phyloP scores from a whole-genome alignment of 2,888 invertebrate species.

The Holacanthella duospinosa region DNA sequence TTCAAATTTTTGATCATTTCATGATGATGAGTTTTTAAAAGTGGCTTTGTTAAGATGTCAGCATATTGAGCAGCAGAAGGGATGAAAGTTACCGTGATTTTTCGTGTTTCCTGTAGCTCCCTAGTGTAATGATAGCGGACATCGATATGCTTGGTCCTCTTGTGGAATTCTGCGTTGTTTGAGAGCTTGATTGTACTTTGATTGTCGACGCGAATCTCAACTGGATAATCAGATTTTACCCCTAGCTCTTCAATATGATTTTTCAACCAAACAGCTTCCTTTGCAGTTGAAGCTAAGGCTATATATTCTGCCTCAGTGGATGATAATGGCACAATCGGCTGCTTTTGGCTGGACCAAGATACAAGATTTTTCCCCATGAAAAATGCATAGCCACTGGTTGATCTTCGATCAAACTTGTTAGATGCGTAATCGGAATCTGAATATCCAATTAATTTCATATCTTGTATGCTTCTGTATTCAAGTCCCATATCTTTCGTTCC shows the following conservation, averaged over 20 bases:
- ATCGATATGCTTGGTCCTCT: conserved; percentile 31
- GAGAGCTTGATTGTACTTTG: conserved; percentile 21
- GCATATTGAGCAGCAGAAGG: not conserved
- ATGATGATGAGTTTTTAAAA: not conserved
- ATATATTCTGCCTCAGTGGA: conserved; percentile 25
- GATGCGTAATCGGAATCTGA: conserved; percentile 29
- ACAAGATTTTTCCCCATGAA: conserved; percentile 12
- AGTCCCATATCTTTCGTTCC: conserved; percentile 19
- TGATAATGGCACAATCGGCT: conserved; percentile 21
- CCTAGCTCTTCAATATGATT: conserved; percentile 15
- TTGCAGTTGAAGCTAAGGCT: conserved; percentile 15
- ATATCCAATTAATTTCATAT: conserved; percentile 14
- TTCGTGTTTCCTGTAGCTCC: conserved; percentile 8
- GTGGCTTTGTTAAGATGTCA: conserved; percentile 8
- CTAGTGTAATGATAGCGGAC: conserved; percentile 22
- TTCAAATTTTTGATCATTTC: not conserved
- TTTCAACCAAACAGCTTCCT: conserved; percentile 17
- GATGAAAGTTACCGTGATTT: not conserved
- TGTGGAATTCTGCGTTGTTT: conserved; percentile 22
- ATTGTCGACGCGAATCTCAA: conserved; percentile 14
- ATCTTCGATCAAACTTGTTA: conserved; percentile 20
- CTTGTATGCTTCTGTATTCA: conserved; percentile 13
- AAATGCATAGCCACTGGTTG: conserved; percentile 25
- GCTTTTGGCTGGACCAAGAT: conserved; percentile 20
- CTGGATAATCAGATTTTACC: not conserved